phyloP scores from a whole-genome alignment of 2,888 invertebrate genomes.

The Podabrus alpinus region DNA sequence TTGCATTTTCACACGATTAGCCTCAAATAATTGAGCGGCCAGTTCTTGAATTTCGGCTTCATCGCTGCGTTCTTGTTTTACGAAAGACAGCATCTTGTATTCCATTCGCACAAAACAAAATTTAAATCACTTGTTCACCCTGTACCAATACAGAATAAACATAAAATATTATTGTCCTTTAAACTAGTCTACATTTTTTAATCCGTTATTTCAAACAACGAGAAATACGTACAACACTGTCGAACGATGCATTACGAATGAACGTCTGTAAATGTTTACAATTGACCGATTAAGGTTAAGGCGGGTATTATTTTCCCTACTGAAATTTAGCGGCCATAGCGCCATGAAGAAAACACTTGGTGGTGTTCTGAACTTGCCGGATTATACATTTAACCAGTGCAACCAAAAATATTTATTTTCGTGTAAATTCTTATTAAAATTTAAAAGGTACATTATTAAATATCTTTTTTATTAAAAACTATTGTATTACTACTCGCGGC shows the following conservation, averaged over 20 bases:
- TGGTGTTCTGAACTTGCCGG: constrained; percentile 48
- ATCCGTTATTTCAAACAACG: background rate
- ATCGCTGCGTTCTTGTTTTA: constrained; percentile 78
- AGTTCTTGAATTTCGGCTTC: constrained; percentile 86
- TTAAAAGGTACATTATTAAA: constrained; percentile 26
- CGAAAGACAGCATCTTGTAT: constrained; percentile 38
- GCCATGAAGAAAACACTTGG: constrained; percentile 51
- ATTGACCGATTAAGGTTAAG: constrained; percentile 52
- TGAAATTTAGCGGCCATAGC: constrained; percentile 55
- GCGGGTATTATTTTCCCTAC: constrained; percentile 51
- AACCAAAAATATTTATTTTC: constrained; percentile 15
- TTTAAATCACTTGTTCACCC: background rate
- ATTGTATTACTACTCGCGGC: constrained; percentile 16
- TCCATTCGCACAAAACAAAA: background rate
- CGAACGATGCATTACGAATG: constrained; percentile 18
- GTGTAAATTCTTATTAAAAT: constrained; percentile 4
- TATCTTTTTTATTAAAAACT: constrained; percentile 21
- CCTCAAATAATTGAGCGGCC: constrained; percentile 86
- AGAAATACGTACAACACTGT: background rate
- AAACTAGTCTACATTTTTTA: background rate
- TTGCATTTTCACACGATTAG: constrained; percentile 71
- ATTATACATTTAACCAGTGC: constrained; percentile 25
- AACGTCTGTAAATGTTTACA: constrained; percentile 41
- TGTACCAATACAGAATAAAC: background rate
- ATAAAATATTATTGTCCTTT: background rate